A percentile compares a stretch with the other conserved stretches of the same genome.
Evolutionary conservation across 2,888 invertebrate genomes (phyloP).

Genomic region (Leptura quadrifasciata): DNA sequence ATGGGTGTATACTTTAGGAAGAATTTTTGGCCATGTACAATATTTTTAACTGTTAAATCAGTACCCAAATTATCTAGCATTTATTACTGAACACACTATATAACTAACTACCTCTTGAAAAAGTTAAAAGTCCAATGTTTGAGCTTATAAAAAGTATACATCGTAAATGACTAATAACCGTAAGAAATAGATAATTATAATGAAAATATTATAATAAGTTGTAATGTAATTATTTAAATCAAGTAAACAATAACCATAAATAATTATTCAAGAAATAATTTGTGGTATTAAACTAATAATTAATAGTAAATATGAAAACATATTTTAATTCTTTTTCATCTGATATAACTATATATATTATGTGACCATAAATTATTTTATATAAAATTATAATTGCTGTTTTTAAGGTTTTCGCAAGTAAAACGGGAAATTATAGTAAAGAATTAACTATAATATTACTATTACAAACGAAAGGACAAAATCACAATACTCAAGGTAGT

Average conservation of each 20-base stretch:
- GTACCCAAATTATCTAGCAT: neutral
- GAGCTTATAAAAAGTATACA: neutral
- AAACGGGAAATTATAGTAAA: too few relatives aligned
- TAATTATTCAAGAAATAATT: neutral
- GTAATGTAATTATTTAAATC: neutral
- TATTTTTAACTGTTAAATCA: too few relatives aligned
- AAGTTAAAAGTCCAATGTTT: neutral
- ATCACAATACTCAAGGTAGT: too few relatives aligned
- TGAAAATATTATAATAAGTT: constrained; percentile 16
- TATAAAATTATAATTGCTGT: neutral
- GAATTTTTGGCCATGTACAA: too few relatives aligned
- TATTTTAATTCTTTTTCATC: neutral
- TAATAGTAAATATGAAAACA: neutral
- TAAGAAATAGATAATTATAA: constrained; percentile 48
- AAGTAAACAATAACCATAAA: neutral
- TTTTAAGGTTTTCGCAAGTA: neutral
- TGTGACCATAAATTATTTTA: too few relatives aligned
- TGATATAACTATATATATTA: neutral
- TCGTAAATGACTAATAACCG: constrained; percentile 13
- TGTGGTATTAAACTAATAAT: neutral
- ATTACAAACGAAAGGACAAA: too few relatives aligned
- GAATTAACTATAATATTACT: too few relatives aligned
- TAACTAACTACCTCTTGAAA: too few relatives aligned
- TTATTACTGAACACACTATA: neutral
- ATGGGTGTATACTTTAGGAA: too few relatives aligned